These are phyloP conservation scores for Cosmia pyralina DNA, from an alignment of 2,888 invertebrate species.

Conservation along the genomic window DNA sequence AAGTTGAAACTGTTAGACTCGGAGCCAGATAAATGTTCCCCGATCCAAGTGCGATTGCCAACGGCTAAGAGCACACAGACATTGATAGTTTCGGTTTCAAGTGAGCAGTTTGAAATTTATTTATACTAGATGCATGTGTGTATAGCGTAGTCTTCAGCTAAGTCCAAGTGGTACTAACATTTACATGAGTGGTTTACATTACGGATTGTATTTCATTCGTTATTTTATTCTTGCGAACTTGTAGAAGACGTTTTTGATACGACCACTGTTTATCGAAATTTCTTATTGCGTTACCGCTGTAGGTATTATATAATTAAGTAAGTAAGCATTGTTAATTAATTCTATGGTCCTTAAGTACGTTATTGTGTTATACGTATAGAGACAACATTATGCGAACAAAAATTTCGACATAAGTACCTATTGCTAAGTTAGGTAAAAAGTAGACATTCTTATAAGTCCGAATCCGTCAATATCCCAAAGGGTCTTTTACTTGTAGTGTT, in stretches of 20 bases:
- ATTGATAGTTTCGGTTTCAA: constrained; percentile 60
- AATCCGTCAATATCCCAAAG: background rate
- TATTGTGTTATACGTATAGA: too few relatives aligned
- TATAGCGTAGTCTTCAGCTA: background rate
- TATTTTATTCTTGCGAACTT: background rate
- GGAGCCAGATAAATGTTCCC: constrained; percentile 57
- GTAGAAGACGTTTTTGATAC: background rate
- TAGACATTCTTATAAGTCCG: background rate
- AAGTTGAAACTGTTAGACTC: constrained; percentile 58
- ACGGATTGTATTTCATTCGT: background rate
- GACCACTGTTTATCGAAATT: background rate
- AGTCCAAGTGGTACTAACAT: background rate
- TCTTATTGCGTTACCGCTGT: background rate
- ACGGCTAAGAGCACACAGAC: constrained; percentile 55
- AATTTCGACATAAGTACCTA: background rate
- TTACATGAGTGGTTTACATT: background rate
- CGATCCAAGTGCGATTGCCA: constrained; percentile 53
- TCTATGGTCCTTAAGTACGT: background rate
- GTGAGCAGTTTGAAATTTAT: constrained; percentile 38
- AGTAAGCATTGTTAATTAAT: background rate
- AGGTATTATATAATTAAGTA: background rate
- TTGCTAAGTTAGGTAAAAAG: background rate
- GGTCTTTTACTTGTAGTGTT: background rate
- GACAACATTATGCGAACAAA: background rate
- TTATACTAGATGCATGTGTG: background rate